phyloP scores from a whole-genome alignment of 2,797 vertebrate genomes.

The Bucorvus abyssinicus region DNA sequence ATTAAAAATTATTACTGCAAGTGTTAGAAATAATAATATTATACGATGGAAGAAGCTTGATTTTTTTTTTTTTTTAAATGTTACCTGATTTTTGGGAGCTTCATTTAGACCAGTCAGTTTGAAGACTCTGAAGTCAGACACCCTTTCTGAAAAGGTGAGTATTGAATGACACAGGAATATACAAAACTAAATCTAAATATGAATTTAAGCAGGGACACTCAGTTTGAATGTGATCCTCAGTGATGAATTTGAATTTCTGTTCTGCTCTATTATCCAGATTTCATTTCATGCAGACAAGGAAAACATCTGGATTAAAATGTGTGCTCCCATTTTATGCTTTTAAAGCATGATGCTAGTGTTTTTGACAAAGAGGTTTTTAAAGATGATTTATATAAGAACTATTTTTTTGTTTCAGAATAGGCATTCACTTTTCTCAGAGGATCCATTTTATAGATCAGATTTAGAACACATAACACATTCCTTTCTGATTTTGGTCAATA shows the following conservation, averaged over 20 bases:
- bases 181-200: not conserved
- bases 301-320: not conserved
- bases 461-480: slow-evolving; percentile 9
- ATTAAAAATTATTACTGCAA: not conserved
- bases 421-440: not conserved
- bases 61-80: not conserved
- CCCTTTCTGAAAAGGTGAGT: not conserved
- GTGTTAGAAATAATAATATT: not conserved
- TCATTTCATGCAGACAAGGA: not conserved
- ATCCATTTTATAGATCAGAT: slow-evolving; percentile 25
- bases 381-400: not conserved
- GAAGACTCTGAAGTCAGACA: not conserved
- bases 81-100: not conserved
- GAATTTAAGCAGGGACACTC: not conserved
- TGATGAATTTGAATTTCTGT: not conserved
- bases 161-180: not conserved
- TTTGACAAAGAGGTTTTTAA: not conserved
- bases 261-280: not conserved
- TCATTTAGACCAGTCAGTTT: not conserved
- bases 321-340: not conserved
- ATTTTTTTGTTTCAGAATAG: not conserved
- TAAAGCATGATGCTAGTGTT: not conserved
- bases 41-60: not conserved
- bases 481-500: slow-evolving; percentile 68
- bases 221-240: not conserved